These are phyloP conservation scores for Sturnus vulgaris DNA, from an alignment of 2,113 vertebrate genomes.

Conservation along the genomic window DNA sequence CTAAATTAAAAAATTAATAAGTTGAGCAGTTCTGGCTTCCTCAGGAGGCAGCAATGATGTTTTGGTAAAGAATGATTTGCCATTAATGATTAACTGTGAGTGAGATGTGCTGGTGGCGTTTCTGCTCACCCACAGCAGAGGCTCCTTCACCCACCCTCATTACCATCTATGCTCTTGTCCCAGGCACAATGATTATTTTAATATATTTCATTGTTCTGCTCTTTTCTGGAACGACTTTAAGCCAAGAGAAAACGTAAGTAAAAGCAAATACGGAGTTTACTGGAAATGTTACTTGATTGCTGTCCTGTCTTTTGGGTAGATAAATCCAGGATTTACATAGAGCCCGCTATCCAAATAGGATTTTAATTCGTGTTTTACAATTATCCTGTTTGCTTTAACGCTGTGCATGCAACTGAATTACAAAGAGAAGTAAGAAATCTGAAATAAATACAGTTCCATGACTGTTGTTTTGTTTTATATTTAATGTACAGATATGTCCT, in stretches of 20 bases:
- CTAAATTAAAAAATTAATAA: neutral
- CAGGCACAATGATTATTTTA: conserved; percentile 43
- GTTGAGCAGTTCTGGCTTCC: neutral
- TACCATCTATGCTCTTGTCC: neutral
- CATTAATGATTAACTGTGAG: conserved; percentile 71
- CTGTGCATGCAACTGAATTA: fast-evolving
- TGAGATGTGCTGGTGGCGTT: neutral
- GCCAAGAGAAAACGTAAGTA: conserved; percentile 80
- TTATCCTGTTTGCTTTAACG: neutral
- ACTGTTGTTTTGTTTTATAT: conserved; percentile 15
- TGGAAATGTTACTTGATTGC: neutral
- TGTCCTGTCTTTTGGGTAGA: neutral
- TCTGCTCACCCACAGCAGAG: neutral
- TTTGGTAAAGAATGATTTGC: neutral
- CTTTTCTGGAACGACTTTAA: conserved; percentile 13
- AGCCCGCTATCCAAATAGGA: neutral
- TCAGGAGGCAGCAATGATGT: neutral
- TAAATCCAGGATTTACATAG: neutral
- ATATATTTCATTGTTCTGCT: conserved; percentile 47
- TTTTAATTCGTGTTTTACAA: neutral
- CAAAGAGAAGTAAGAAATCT: neutral
- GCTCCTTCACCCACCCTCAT: neutral
- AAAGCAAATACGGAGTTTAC: neutral
- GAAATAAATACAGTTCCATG: neutral
- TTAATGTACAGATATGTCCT: conserved; percentile 80